Conservation (phyloP, 2,113 vertebrate species). For the Chaenocephalus aceratus region DNA sequence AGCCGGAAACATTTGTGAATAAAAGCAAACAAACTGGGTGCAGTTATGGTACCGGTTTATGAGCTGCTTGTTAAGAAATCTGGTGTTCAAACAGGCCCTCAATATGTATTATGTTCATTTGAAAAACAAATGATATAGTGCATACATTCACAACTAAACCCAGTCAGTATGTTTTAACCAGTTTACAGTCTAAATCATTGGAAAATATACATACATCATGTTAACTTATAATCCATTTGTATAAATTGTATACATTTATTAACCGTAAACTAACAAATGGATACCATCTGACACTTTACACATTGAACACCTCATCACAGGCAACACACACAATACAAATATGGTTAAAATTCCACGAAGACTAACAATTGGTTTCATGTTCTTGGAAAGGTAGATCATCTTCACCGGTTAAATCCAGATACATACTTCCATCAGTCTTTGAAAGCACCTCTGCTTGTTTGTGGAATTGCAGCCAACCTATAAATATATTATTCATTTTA, state of each 20-base stretch:
- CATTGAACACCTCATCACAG: background rate
- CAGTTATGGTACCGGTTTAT: constrained; percentile 12
- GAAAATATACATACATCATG: background rate
- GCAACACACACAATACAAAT: background rate
- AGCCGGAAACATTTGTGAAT: constrained; percentile 11
- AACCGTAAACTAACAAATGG: background rate
- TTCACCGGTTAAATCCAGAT: constrained; percentile 55
- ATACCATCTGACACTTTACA: constrained; percentile 33
- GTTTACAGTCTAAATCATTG: background rate
- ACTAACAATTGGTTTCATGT: constrained; percentile 81
- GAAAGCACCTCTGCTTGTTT: constrained; percentile 23
- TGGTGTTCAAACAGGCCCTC: background rate
- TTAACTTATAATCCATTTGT: background rate
- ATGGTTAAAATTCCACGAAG: background rate
- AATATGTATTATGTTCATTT: background rate
- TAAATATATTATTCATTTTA: background rate
- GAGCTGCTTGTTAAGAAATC: constrained; percentile 9
- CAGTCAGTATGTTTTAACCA: background rate
- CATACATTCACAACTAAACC: background rate
- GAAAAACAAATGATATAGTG: background rate
- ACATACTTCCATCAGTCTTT: constrained; percentile 42
- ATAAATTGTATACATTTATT: background rate
- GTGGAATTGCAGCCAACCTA: constrained; percentile 58
- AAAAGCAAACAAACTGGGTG: background rate
- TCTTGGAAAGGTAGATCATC: constrained; percentile 54